Base-by-base conservation (phyloP, 2,113 vertebrate species). In the Recurvirostra avosetta region DNA sequence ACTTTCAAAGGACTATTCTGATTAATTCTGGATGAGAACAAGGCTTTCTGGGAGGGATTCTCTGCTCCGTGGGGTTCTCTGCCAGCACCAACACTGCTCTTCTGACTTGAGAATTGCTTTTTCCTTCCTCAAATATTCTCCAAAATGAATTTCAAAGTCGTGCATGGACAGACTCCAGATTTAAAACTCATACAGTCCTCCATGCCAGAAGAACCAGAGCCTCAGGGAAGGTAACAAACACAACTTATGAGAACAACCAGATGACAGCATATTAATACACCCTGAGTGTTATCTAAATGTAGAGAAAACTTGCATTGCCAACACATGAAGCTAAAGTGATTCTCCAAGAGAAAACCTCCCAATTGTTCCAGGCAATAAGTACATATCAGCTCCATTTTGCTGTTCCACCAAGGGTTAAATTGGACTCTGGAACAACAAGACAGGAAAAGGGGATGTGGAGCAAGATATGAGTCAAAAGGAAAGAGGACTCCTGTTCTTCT, bases 161-260 rank as follows among this genome's bases (percentile, higher is more conserved):
- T 92, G 92, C 83, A 91, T 92, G 92, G 95, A 92, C 68, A 66
- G 68, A 78, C 61, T 96, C 97, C 97, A 96, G 91, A 89, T 84
- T 86, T 78, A 52, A 92, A 94, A 85, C 86, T 89, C 89, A 75
- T 55, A 15, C 41, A 94, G 70, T 32, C 89, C 73, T 81, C 66
- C 80, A 89, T 82, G 92, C 95, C 95, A 96, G 86, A 90, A 88
- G 34, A 43, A 90, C 30, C 76, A 78, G 40, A 94, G 94, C 83
- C 92, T 91, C 53, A 22, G 91, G 76, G 68, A 94, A 87, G 49
- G 49, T 65, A 85, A 78, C 70, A 83, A 94, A 90, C 72, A 96
- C 47, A 74, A 19, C 62, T 81, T 76, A 81, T 45, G 56, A 53
- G 84, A 94, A 92, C 76, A 94, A 56, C 52, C 76, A 91, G 65